These are phyloP conservation scores for Pseudochirops corinnae DNA, from an alignment of 2,797 vertebrate genomes.

Conservation along the genomic window DNA sequence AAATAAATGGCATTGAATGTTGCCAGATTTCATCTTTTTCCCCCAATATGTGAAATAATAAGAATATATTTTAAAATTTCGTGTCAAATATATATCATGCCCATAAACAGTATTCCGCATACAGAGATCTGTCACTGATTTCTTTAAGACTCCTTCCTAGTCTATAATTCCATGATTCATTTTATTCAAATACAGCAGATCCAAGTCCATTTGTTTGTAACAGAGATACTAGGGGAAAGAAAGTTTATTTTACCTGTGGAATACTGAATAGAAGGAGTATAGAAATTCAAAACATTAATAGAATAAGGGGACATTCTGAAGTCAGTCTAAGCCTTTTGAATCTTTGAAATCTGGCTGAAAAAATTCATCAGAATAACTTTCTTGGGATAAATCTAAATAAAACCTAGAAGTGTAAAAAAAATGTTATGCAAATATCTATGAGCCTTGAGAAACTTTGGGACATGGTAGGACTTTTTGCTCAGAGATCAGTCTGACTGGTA, in stretches of 20 bases:
- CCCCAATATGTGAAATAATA: slow-evolving; percentile 37
- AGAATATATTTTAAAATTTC: slow-evolving; percentile 25
- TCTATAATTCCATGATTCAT: slow-evolving; percentile 9
- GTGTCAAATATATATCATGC: not conserved
- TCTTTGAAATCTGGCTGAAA: slow-evolving; percentile 38
- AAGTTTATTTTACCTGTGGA: slow-evolving; percentile 14
- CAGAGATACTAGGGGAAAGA: not conserved
- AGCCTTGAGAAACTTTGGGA: not conserved
- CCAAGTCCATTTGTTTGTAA: not conserved
- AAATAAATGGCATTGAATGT: slow-evolving; percentile 19
- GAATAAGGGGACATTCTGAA: slow-evolving; percentile 42
- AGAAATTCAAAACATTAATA: slow-evolving; percentile 43
- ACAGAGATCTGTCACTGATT: not conserved
- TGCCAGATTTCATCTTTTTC: slow-evolving; percentile 45
- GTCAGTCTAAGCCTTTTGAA: slow-evolving; percentile 28
- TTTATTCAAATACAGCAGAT: slow-evolving; percentile 31
- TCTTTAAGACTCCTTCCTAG: not conserved
- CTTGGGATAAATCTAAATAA: not conserved
- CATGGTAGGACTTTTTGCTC: slow-evolving; percentile 23
- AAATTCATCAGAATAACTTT: slow-evolving; percentile 43
- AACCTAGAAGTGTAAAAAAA: slow-evolving; percentile 1
- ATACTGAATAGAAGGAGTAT: slow-evolving; percentile 22
- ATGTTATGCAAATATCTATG: not conserved
- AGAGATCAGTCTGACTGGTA: not conserved
- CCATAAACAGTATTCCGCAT: not conserved